These are phyloP conservation scores for Hippocampus mohnikei DNA, from an alignment of 2,113 vertebrate genomes.

Conservation along the genomic window DNA sequence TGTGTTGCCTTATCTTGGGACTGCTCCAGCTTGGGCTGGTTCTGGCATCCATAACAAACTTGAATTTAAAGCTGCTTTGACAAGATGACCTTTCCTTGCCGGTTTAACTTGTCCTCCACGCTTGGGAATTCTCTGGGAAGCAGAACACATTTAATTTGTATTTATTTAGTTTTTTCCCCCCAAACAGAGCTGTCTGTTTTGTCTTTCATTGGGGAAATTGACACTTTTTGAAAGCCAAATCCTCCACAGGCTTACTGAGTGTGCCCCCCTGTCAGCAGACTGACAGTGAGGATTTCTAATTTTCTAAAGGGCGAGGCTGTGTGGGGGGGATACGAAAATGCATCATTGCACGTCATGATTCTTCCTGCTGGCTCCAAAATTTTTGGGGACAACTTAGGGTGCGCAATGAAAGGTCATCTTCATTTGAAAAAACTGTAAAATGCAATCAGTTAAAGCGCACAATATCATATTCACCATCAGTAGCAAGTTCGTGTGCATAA, in stretches of 20 bases:
- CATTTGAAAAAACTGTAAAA: conserved; percentile 8
- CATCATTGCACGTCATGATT: background rate
- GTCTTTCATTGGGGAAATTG: background rate
- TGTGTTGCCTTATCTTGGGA: too few relatives aligned
- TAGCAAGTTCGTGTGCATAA: conserved; percentile 31
- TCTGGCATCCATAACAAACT: background rate
- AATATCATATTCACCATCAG: conserved; percentile 23
- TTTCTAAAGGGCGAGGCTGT: background rate
- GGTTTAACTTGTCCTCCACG: background rate
- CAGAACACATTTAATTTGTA: background rate
- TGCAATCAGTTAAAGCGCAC: conserved; percentile 14
- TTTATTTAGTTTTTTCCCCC: too few relatives aligned
- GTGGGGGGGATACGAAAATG: background rate
- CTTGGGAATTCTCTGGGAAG: background rate
- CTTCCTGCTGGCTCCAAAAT: conserved; percentile 10
- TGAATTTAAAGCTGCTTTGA: background rate
- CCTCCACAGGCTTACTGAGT: conserved; percentile 16
- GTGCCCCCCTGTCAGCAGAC: conserved; percentile 6
- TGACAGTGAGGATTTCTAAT: conserved; percentile 9
- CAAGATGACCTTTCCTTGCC: background rate
- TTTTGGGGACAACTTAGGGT: background rate
- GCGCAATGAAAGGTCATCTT: background rate
- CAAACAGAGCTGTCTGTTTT: background rate
- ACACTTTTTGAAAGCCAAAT: conserved; percentile 13
- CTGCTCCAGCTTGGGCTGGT: background rate